These are phyloP conservation scores for Polyploca ridens DNA, from an alignment of 2,888 invertebrate genomes.

Conservation along the genomic window DNA sequence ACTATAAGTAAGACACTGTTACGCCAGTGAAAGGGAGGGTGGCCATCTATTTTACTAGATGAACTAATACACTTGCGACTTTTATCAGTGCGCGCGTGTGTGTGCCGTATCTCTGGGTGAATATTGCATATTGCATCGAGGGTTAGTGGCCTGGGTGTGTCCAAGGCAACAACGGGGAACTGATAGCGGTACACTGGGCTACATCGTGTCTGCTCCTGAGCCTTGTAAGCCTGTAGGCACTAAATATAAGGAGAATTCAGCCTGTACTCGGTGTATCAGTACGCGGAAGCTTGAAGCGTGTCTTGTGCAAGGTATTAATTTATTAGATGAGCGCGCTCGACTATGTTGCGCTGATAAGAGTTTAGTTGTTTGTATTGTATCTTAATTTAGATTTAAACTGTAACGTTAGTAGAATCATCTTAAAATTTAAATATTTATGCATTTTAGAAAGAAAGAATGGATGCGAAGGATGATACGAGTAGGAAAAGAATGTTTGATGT, in stretches of 20 bases:
- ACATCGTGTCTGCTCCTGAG: constrained; percentile 59
- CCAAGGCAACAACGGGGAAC: constrained; percentile 64
- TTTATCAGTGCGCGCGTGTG: constrained; percentile 42
- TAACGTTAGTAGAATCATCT: neutral
- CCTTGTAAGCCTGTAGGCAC: constrained; percentile 54
- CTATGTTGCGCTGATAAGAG: constrained; percentile 16
- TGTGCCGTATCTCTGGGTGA: constrained; percentile 30
- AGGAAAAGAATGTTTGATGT: no score
- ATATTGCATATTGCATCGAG: constrained; percentile 63
- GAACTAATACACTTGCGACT: constrained; percentile 56
- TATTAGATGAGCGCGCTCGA: constrained; percentile 25
- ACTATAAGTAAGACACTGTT: constrained; percentile 68
- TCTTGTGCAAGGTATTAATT: constrained; percentile 34
- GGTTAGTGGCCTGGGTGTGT: constrained; percentile 79
- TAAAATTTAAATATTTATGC: no score
- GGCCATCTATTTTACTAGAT: constrained; percentile 75
- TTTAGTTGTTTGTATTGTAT: neutral
- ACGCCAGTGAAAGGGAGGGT: constrained; percentile 81
- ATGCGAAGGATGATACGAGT: no score
- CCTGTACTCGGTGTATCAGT: constrained; percentile 33
- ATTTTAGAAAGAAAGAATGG: no score
- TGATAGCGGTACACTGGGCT: constrained; percentile 57
- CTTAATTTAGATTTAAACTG: neutral
- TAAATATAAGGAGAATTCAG: constrained; percentile 37
- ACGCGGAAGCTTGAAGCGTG: constrained; percentile 40